Evolutionary conservation across 2,888 invertebrate genomes (phyloP).

Genomic region (Polymixis flavicincta): DNA sequence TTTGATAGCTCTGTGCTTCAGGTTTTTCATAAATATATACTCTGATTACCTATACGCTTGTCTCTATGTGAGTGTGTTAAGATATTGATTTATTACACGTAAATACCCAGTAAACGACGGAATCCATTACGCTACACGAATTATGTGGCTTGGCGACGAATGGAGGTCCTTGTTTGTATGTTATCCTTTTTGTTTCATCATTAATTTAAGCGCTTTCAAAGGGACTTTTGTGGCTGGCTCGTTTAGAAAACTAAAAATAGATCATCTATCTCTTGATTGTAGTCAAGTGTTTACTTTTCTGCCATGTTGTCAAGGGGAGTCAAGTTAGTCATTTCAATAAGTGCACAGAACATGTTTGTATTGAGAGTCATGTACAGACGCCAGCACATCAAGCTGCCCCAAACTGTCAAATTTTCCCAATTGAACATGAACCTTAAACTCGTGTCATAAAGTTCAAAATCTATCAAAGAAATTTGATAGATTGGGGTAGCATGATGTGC

Average conservation of each 20-base stretch:
- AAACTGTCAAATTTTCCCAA: no score
- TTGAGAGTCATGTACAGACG: no score
- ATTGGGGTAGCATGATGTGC: no score
- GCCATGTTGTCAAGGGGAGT: background rate
- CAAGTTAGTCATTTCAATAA: slow-evolving; percentile 1
- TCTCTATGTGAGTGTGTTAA: background rate
- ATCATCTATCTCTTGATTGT: slow-evolving; percentile 4
- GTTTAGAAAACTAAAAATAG: slow-evolving; percentile 25
- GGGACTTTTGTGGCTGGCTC: background rate
- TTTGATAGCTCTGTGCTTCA: slow-evolving; percentile 19
- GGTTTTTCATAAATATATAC: slow-evolving; percentile 23
- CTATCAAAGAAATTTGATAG: no score
- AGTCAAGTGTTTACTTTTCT: slow-evolving; percentile 11
- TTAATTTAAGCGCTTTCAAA: slow-evolving; percentile 12
- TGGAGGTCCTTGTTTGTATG: slow-evolving; percentile 7
- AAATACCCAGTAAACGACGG: slow-evolving; percentile 24
- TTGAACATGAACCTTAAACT: no score
- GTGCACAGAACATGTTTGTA: background rate
- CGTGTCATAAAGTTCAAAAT: no score
- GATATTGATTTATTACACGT: slow-evolving; percentile 28
- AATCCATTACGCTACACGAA: slow-evolving; percentile 24
- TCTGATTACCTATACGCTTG: slow-evolving; percentile 17
- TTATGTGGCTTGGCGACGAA: slow-evolving; percentile 12
- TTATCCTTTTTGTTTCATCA: slow-evolving; percentile 19
- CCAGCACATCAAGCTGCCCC: no score